Conservation (phyloP, 2,888 invertebrate genomes). For the Drosophila koepferae region DNA sequence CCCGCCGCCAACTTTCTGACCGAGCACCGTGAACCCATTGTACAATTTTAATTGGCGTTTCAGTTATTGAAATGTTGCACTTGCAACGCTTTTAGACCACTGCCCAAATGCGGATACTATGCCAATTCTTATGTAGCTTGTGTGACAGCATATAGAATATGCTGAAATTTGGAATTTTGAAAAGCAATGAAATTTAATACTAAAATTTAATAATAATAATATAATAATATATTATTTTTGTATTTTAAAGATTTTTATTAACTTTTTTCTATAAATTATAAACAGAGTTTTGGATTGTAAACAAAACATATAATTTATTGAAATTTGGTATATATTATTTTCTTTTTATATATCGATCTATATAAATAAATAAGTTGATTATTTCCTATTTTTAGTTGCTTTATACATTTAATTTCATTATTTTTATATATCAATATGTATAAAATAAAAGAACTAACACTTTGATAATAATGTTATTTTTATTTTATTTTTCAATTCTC, state of each 20-base stretch:
- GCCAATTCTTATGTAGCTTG: not conserved
- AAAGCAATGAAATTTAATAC: not conserved
- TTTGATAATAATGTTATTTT: not conserved
- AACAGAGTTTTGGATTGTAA: not conserved
- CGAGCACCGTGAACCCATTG: slow-evolving; percentile 61
- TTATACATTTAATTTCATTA: not conserved
- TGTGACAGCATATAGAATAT: not conserved
- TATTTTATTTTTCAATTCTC: too few relatives aligned
- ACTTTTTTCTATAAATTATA: too few relatives aligned
- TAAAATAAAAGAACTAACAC: too few relatives aligned
- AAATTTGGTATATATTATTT: not conserved
- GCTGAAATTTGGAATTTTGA: not conserved
- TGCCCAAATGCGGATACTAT: slow-evolving; percentile 12
- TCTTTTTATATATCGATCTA: too few relatives aligned
- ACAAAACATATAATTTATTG: not conserved
- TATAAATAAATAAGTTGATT: not conserved
- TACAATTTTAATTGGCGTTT: slow-evolving; percentile 77
- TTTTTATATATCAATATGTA: not conserved
- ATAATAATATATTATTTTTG: too few relatives aligned
- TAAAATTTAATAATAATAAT: too few relatives aligned
- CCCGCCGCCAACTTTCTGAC: slow-evolving; percentile 50
- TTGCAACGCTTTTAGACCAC: slow-evolving; percentile 44
- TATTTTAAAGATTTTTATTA: not conserved
- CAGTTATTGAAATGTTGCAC: slow-evolving; percentile 77
- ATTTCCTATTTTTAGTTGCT: not conserved